Percentiles rank a stretch among this genome's conserved stretches.
These are phyloP conservation scores for Labeo catla DNA, from an alignment of 2,113 vertebrate species.

Conservation along the genomic window DNA sequence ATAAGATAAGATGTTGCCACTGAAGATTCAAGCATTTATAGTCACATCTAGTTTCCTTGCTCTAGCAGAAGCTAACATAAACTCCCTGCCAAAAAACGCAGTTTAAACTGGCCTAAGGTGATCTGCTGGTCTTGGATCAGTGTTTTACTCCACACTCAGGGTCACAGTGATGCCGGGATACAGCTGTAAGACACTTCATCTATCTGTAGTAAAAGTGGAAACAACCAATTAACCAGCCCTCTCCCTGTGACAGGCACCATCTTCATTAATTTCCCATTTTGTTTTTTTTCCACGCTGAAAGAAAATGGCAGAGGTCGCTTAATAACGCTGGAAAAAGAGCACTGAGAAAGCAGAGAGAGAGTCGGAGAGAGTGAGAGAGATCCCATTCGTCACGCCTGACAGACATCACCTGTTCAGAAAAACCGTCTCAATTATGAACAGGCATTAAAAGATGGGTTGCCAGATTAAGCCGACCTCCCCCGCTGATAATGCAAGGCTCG, in stretches of 20 bases:
- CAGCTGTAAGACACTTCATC: conserved; percentile 16
- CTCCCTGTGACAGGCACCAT: conserved; percentile 20
- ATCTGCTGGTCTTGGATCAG: not conserved
- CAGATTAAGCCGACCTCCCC: conserved; percentile 65
- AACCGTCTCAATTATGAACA: conserved; percentile 66
- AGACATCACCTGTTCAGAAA: conserved; percentile 70
- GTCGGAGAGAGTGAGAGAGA: conserved; percentile 55
- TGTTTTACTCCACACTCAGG: not conserved
- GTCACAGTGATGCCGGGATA: not conserved
- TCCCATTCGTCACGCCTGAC: conserved; percentile 68
- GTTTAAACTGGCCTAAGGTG: not conserved
- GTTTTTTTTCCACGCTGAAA: conserved; percentile 23
- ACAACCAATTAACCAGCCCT: conserved; percentile 40
- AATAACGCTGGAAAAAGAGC: conserved; percentile 19
- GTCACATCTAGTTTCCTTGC: not conserved
- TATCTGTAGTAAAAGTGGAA: conserved; percentile 30
- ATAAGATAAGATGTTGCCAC: not conserved
- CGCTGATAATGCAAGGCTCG: conserved; percentile 20
- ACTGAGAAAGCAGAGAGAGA: not conserved
- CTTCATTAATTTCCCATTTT: conserved; percentile 45
- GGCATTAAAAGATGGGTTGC: conserved; percentile 63
- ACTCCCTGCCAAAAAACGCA: not conserved
- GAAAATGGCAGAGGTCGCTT: conserved; percentile 37
- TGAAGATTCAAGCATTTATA: not conserved
- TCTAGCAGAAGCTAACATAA: not conserved